Evolutionary conservation across 2,113 vertebrate genomes (phyloP).

Genomic region (Tapirus terrestris): DNA sequence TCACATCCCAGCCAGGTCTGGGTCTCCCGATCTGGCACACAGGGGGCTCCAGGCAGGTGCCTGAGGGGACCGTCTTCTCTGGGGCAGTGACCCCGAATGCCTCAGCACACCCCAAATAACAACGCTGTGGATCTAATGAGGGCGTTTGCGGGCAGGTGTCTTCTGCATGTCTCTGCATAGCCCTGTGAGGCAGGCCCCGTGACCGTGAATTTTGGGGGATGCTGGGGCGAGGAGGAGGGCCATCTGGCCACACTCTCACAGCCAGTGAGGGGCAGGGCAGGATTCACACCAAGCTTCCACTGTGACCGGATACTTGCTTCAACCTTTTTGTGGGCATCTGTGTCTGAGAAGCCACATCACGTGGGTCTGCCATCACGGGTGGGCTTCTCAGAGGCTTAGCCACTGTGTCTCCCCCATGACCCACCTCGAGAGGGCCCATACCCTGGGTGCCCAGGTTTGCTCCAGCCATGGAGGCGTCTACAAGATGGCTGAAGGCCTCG

Average conservation of each 20-base stretch:
- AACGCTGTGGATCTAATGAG: not conserved
- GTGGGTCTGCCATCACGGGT: too few relatives aligned
- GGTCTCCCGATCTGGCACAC: not conserved
- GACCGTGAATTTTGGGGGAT: not conserved
- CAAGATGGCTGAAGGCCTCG: not conserved
- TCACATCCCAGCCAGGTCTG: not conserved
- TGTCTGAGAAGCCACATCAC: not conserved
- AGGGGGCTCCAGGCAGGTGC: not conserved
- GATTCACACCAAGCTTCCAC: not conserved
- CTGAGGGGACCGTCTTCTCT: too few relatives aligned
- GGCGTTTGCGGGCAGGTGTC: not conserved
- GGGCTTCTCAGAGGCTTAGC: not conserved
- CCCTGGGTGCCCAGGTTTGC: not conserved
- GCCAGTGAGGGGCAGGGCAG: not conserved
- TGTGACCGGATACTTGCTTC: not conserved
- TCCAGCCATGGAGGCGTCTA: not conserved
- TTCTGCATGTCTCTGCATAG: not conserved
- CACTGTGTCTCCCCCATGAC: not conserved
- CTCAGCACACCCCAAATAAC: not conserved
- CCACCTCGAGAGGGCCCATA: not conserved
- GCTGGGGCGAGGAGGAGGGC: too few relatives aligned
- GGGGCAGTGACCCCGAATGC: not conserved
- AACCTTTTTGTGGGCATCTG: not conserved
- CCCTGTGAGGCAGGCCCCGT: not conserved
- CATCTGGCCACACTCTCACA: not conserved